phyloP scores from a whole-genome alignment of 2,113 vertebrate species.

The Junco hyemalis region DNA sequence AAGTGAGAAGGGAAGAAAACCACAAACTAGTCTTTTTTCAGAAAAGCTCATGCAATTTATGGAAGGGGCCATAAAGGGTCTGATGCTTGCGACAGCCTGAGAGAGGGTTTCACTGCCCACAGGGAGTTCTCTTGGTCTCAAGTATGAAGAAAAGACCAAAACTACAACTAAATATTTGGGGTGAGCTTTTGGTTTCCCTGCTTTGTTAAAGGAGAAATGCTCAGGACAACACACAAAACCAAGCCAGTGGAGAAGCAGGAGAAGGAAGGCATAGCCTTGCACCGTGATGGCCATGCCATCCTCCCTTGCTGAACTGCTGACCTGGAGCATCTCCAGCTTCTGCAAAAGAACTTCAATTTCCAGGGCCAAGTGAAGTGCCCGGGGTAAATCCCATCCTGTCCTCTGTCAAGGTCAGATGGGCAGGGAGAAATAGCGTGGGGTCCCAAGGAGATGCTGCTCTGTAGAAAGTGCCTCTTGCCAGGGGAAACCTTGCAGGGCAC shows the following conservation, averaged over 20 bases:
- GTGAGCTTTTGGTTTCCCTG: neutral
- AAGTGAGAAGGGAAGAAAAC: neutral
- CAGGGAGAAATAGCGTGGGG: rapidly evolving
- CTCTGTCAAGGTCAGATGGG: slow-evolving; percentile 57
- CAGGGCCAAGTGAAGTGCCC: neutral
- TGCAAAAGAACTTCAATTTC: neutral
- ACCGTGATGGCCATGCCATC: neutral
- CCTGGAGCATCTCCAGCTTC: neutral
- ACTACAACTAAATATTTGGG: neutral
- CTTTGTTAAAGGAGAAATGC: neutral
- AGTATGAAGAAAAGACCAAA: neutral
- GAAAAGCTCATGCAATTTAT: neutral
- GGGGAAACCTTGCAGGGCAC: neutral
- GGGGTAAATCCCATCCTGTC: neutral
- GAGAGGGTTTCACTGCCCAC: neutral
- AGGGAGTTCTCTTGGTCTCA: neutral
- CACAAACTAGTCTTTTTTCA: neutral
- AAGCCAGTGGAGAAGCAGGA: neutral
- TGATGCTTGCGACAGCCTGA: neutral
- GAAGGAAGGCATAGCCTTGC: neutral
- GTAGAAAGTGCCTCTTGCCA: neutral
- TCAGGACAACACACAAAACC: neutral
- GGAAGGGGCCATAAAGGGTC: neutral
- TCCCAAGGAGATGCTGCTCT: neutral
- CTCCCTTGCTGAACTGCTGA: neutral